A percentile compares a stretch with the other conserved stretches of the same genome.
Conservation (phyloP, 2,113 vertebrate species). For the Macrotus californicus region DNA sequence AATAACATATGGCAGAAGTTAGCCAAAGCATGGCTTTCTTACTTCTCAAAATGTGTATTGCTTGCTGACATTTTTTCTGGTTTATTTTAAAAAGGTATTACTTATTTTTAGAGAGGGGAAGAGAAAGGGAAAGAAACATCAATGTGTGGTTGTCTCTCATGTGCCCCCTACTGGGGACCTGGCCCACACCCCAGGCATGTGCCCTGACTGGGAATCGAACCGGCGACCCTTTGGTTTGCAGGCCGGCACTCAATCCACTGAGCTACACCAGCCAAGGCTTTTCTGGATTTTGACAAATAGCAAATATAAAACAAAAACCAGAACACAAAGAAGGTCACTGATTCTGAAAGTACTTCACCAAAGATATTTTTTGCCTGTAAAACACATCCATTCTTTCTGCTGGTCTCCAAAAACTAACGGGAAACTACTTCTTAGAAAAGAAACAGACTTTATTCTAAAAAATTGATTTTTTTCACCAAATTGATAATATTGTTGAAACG, state of each 20-base stretch:
- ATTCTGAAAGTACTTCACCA: not conserved
- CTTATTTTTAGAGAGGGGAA: no score
- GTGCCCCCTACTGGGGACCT: no score
- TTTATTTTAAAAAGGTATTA: no score
- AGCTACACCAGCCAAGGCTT: not conserved
- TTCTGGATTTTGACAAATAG: not conserved
- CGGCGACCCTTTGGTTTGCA: no score
- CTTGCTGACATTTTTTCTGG: not conserved
- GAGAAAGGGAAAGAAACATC: no score
- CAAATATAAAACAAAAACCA: not conserved
- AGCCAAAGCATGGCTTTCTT: not conserved
- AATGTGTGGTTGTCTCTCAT: no score
- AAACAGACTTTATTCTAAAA: not conserved
- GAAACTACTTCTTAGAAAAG: not conserved
- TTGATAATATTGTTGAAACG: not conserved
- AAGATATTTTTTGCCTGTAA: not conserved
- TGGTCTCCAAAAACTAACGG: not conserved
- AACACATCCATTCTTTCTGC: not conserved
- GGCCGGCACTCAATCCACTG: no score
- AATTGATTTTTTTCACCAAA: not conserved
- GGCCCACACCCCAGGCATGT: no score
- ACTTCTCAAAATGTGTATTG: not conserved
- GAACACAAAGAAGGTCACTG: not conserved
- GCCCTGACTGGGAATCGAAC: no score
- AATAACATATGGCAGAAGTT: not conserved